Percentiles rank a stretch among this genome's conserved stretches.
phyloP scores from a whole-genome alignment of 2,888 invertebrate genomes.

The Sarcophaga subvicina region DNA sequence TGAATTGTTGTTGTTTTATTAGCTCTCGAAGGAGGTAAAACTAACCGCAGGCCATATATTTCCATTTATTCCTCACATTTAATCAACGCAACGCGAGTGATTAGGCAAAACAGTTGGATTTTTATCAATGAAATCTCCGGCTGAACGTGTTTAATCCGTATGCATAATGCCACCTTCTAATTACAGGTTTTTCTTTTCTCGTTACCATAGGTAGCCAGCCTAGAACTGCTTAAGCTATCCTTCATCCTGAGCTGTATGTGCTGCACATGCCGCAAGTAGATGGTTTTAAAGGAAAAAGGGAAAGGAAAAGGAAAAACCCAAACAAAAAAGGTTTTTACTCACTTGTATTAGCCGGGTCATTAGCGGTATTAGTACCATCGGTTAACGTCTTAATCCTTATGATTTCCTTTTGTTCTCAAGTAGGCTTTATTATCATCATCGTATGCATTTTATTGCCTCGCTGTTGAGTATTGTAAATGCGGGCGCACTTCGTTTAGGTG shows the following conservation, averaged over 20 bases:
- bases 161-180: too few species aligned
- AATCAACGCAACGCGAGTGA: conserved; percentile 11
- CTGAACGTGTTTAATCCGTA: too few species aligned
- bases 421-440: conserved; percentile 30
- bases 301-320: not conserved
- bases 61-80: not conserved
- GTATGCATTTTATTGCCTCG: not conserved
- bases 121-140: conserved; percentile 59
- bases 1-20: conserved; percentile 11
- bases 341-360: conserved; percentile 50
- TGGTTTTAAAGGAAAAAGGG: not conserved
- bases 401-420: conserved; percentile 61
- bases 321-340: conserved; percentile 25
- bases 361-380: conserved; percentile 59
- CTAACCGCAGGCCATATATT: conserved; percentile 40
- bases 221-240: too few species aligned
- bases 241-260: too few species aligned
- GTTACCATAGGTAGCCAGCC: too few species aligned
- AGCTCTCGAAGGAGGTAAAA: conserved; percentile 35
- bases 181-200: too few species aligned
- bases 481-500: too few species aligned
- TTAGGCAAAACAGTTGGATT: conserved; percentile 33
- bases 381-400: conserved; percentile 60
- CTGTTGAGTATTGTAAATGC: not conserved
- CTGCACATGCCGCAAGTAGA: not conserved